These are phyloP conservation scores for Dysmachus trigonus DNA, from an alignment of 2,888 invertebrate genomes.

Conservation along the genomic window DNA sequence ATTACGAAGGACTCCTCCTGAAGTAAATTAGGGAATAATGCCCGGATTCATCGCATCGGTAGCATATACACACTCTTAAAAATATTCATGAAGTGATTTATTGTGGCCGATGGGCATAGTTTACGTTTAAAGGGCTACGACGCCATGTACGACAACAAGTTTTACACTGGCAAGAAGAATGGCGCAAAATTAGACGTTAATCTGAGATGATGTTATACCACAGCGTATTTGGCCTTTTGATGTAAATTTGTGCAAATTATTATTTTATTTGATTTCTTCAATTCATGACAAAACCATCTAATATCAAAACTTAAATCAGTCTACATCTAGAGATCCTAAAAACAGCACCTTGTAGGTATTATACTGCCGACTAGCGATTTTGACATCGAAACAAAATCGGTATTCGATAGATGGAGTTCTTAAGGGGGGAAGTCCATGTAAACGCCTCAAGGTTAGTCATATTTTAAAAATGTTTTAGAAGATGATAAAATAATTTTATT, in stretches of 20 bases:
- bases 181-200: neutral
- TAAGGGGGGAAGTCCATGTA: no score
- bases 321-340: no score
- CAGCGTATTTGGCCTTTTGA: neutral
- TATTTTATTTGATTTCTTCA: no score
- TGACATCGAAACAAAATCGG: no score
- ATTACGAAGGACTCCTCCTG: constrained; percentile 2
- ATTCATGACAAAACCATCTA: no score
- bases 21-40: constrained; percentile 1
- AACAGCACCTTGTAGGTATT: no score
- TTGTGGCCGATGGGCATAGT: neutral
- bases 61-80: neutral
- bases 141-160: neutral
- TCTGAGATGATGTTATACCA: neutral
- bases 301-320: no score
- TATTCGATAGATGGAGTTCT: no score
- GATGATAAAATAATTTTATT: no score
- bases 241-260: neutral
- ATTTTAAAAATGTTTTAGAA: no score
- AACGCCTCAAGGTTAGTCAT: no score
- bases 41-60: neutral
- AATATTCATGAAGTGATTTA: neutral
- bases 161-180: neutral
- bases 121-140: neutral
- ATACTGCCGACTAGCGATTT: no score